Conservation (phyloP, 2,113 vertebrate genomes). For the Prolemur simus region DNA sequence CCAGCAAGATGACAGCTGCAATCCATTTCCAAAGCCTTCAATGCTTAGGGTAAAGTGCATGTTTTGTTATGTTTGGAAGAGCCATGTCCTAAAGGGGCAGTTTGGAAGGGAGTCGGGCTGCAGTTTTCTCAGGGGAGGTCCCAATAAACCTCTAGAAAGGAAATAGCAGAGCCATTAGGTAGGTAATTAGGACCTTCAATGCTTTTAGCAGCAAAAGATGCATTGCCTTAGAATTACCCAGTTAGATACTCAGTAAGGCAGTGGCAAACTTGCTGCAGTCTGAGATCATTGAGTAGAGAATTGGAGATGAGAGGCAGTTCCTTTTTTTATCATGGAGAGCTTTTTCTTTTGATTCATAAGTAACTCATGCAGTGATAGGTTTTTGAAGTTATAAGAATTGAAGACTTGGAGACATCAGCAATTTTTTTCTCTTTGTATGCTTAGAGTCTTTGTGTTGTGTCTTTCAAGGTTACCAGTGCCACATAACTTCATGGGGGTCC, state of each 20-base stretch:
- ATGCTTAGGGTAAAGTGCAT: not conserved
- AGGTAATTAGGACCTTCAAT: conserved; percentile 25
- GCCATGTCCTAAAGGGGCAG: not conserved
- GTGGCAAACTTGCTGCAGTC: not conserved
- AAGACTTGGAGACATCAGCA: not conserved
- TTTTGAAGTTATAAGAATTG: conserved; percentile 8
- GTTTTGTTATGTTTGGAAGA: conserved; percentile 39
- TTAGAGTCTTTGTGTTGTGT: not conserved
- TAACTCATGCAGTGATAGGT: not conserved
- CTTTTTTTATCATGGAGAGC: not conserved
- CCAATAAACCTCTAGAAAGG: not conserved
- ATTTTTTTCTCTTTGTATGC: not conserved
- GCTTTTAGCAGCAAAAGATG: conserved; percentile 24
- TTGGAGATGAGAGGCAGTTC: not conserved
- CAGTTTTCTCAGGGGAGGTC: not conserved
- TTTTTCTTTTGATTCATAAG: not conserved
- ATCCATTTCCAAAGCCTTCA: conserved; percentile 11
- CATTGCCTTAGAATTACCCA: not conserved
- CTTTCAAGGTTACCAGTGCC: not conserved
- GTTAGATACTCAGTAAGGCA: not conserved
- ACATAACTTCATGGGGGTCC: not conserved
- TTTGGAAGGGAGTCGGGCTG: not conserved
- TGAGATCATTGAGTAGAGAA: not conserved
- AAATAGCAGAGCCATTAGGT: not conserved
- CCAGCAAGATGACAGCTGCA: conserved; percentile 28